phyloP scores from a whole-genome alignment of 1,140 invertebrate genomes.

The Musca vetustissima region DNA sequence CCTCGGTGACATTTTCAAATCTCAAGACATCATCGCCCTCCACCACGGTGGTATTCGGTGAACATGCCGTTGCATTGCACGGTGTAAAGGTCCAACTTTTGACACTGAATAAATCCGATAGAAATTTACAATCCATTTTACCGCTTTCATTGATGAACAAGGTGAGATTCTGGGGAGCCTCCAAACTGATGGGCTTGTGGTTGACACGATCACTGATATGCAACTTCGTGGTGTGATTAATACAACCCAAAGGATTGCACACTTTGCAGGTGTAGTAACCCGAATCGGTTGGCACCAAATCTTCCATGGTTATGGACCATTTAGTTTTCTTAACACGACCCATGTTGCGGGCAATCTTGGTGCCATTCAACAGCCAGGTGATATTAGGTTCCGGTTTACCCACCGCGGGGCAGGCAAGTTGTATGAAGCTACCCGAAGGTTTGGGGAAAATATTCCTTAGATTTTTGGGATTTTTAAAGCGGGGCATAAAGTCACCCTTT shows the following conservation, averaged over 20 bases:
- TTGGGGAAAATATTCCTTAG: constrained; percentile 57
- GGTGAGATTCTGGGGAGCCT: constrained; percentile 40
- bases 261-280: constrained; percentile 86
- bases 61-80: constrained; percentile 26
- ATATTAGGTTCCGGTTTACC: constrained; percentile 78
- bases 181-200: constrained; percentile 45
- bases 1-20: constrained; percentile 79
- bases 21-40: constrained; percentile 57
- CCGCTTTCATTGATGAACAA: constrained; percentile 41
- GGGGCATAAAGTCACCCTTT: constrained; percentile 27
- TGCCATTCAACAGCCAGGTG: constrained; percentile 76
- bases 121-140: constrained; percentile 44
- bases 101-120: constrained; percentile 46
- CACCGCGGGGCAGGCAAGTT: constrained; percentile 66
- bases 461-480: constrained; percentile 37
- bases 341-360: constrained; percentile 61
- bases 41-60: constrained; percentile 28
- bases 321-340: constrained; percentile 63
- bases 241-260: constrained; percentile 76
- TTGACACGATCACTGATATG: constrained; percentile 49
- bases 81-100: constrained; percentile 44
- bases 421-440: constrained; percentile 69
- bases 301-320: constrained; percentile 72
- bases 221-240: constrained; percentile 69
- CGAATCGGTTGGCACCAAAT: constrained; percentile 73